Conservation (phyloP, 2,113 vertebrate species). For the Embiotoca jacksoni region DNA sequence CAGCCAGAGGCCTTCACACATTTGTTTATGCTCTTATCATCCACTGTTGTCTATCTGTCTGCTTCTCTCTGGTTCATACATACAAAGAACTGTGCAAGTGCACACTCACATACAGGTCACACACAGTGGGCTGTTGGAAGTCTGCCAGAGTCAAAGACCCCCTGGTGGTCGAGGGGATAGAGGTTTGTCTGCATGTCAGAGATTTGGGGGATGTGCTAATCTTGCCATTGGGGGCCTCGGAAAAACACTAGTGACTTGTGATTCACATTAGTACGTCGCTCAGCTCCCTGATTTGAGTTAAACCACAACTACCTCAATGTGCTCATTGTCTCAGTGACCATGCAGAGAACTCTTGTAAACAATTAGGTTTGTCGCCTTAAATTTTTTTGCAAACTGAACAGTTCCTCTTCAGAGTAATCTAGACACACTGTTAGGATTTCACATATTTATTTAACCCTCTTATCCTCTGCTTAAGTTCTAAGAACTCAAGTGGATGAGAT, state of each 20-base stretch:
- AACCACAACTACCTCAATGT: conserved; percentile 47
- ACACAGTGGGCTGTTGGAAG: conserved; percentile 56
- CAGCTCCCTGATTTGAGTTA: conserved; percentile 48
- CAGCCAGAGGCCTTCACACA: conserved; percentile 63
- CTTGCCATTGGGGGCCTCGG: conserved; percentile 60
- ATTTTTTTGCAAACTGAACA: neutral
- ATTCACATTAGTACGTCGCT: conserved; percentile 56
- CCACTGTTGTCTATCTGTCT: conserved; percentile 65
- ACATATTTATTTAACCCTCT: conserved; percentile 44
- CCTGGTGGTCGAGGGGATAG: conserved; percentile 67
- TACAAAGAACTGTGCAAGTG: conserved; percentile 40
- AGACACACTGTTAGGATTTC: conserved; percentile 21
- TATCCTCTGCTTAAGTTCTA: conserved; percentile 49
- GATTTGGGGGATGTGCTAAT: conserved; percentile 63
- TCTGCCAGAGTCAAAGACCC: conserved; percentile 55
- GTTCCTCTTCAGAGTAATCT: conserved; percentile 10
- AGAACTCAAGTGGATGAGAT: conserved; percentile 45
- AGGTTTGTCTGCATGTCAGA: conserved; percentile 67
- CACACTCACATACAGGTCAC: conserved; percentile 10
- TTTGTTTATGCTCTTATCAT: conserved; percentile 72
- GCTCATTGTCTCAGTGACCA: neutral
- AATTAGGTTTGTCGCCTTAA: conserved; percentile 19
- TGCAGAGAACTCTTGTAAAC: conserved; percentile 28
- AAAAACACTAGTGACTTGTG: conserved; percentile 56
- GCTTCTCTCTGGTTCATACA: conserved; percentile 69